Evolutionary conservation across 2,113 vertebrate species (phyloP).

Genomic region (Myotis brandtii): DNA sequence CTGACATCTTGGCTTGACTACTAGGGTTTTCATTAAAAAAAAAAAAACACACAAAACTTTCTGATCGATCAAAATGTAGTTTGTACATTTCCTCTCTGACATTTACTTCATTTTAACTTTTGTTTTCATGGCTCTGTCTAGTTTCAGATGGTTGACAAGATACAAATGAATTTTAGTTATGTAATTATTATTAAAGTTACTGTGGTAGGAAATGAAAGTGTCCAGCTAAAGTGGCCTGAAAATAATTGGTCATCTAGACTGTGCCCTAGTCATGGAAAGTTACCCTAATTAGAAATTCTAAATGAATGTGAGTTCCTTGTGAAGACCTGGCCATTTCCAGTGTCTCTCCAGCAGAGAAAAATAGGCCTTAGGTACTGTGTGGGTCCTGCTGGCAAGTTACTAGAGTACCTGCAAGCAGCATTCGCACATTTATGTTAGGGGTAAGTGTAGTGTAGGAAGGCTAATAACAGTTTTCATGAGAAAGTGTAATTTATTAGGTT

Average conservation of each 20-base stretch:
- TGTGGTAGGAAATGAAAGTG: not conserved
- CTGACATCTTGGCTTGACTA: not conserved
- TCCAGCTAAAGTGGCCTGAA: not conserved
- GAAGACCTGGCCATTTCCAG: not conserved
- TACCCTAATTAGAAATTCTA: not conserved
- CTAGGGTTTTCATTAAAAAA: not conserved
- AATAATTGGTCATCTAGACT: not conserved
- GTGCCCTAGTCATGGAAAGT: not conserved
- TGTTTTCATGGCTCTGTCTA: not conserved
- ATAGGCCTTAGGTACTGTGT: not conserved
- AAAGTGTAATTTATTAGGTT: not conserved
- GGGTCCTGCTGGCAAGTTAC: not conserved
- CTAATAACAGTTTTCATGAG: constrained; percentile 4
- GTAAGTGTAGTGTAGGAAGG: not conserved
- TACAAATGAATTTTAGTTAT: not conserved
- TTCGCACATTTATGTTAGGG: not conserved
- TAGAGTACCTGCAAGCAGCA: not conserved
- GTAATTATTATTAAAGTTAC: constrained; percentile 16
- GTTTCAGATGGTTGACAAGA: constrained; percentile 10
- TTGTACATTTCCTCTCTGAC: not conserved
- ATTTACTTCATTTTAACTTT: not conserved
- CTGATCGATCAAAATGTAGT: not conserved
- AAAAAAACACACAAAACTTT: not conserved
- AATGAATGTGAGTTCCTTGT: not conserved
- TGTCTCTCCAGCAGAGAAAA: not conserved